Conservation (phyloP, 1,140 invertebrate genomes). For the Anastatus disparis region DNA sequence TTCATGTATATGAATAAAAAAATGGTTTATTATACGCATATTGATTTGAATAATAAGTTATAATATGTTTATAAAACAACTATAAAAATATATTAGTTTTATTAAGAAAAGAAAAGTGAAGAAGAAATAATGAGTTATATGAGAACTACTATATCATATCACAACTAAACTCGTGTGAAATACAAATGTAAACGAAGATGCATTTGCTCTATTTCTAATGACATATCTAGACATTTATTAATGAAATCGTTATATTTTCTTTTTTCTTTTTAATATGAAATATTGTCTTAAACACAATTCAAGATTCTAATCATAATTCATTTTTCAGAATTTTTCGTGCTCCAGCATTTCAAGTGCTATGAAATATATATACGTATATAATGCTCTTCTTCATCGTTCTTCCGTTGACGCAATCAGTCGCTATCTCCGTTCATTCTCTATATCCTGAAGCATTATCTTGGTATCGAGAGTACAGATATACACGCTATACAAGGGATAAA, state of each 20-base stretch:
- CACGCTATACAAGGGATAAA: background rate
- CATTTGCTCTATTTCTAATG: background rate
- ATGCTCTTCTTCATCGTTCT: conserved; percentile 12
- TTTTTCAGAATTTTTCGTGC: conserved; percentile 2
- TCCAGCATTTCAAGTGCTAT: background rate
- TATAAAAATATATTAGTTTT: no score
- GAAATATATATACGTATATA: background rate
- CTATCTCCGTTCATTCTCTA: conserved; percentile 11
- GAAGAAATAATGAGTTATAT: no score
- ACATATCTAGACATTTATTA: background rate
- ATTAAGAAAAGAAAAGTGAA: no score
- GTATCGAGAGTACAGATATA: conserved; percentile 9
- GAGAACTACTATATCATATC: no score
- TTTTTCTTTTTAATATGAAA: no score
- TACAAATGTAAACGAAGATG: background rate
- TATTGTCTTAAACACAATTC: no score
- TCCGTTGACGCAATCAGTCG: conserved; percentile 19
- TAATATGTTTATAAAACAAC: no score
- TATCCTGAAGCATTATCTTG: conserved; percentile 4
- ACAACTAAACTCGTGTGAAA: no score
- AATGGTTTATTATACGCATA: no score
- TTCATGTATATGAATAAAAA: no score
- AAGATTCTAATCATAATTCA: conserved; percentile 3
- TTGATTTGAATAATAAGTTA: no score
- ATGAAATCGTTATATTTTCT: background rate